Conservation (phyloP, 2,888 invertebrate species). For the Conchocele bisecta region DNA sequence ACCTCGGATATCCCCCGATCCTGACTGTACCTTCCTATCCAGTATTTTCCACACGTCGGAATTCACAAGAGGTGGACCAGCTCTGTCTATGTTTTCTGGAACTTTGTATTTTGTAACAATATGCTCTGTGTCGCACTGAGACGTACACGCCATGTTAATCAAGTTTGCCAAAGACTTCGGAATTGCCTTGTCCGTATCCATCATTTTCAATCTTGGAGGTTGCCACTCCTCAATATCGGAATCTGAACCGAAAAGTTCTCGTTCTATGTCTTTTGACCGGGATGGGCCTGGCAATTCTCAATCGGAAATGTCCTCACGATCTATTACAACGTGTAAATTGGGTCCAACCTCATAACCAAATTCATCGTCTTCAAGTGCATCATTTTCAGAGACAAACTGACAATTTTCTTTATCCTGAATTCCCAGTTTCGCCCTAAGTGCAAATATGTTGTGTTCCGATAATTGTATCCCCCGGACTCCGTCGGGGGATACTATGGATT, state of each 20-base stretch:
- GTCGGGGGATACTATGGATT: no score
- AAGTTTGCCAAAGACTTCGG: conserved; percentile 9
- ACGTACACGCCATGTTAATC: conserved; percentile 17
- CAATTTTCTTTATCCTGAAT: no score
- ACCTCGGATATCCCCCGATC: conserved; percentile 19
- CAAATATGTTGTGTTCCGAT: no score
- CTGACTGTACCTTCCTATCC: conserved; percentile 6
- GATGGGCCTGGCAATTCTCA: not conserved
- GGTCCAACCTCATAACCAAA: no score
- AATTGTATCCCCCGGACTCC: no score
- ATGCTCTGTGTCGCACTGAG: not conserved
- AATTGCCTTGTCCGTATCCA: conserved; percentile 9
- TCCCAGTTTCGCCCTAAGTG: no score
- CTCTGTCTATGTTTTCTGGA: conserved; percentile 15
- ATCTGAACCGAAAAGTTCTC: not conserved
- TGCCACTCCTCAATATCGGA: not conserved
- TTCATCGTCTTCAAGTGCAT: no score
- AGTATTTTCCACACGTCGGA: conserved; percentile 26
- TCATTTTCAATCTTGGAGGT: conserved; percentile 1
- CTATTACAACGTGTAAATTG: not conserved
- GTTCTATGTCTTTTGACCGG: not conserved
- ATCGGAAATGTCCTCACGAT: conserved; percentile 2
- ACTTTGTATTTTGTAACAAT: conserved; percentile 8
- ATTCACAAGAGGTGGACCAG: conserved; percentile 19
- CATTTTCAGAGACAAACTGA: no score